Evolutionary conservation across 2,888 invertebrate genomes (phyloP).

Genomic region (Pyrrhia umbra): DNA sequence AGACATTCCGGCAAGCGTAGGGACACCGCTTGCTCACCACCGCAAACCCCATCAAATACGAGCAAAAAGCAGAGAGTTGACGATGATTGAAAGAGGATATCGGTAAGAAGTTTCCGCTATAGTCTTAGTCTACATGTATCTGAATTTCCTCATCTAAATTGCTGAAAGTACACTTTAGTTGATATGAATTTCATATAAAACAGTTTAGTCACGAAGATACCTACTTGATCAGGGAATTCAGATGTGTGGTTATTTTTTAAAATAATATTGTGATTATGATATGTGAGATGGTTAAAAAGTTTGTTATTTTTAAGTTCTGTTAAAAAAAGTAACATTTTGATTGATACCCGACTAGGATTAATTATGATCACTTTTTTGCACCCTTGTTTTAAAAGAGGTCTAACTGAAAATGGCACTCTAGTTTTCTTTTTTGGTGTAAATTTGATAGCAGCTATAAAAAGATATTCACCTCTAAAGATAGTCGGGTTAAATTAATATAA

Average conservation of each 20-base stretch:
- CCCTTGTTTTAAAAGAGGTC: background rate
- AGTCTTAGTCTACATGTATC: constrained; percentile 8
- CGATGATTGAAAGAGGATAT: constrained; percentile 70
- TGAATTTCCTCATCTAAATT: constrained; percentile 12
- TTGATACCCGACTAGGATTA: background rate
- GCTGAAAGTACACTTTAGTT: constrained; percentile 6
- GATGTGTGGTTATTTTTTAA: constrained; percentile 13
- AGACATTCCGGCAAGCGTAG: constrained; percentile 84
- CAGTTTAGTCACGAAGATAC: background rate
- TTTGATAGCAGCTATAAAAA: constrained; percentile 14
- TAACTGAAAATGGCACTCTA: background rate
- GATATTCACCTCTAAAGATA: background rate
- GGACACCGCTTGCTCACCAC: constrained; percentile 82
- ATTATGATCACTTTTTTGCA: too few species aligned
- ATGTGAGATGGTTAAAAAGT: constrained; percentile 29
- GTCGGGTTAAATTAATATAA: constrained; percentile 7
- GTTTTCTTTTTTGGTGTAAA: background rate
- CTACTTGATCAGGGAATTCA: constrained; percentile 11
- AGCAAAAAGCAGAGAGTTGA: constrained; percentile 86
- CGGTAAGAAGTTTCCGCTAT: constrained; percentile 35
- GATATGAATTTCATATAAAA: constrained; percentile 3
- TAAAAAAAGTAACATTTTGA: constrained; percentile 14
- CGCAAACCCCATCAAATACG: constrained; percentile 84
- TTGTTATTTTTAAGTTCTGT: constrained; percentile 51
- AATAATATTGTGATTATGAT: constrained; percentile 17